Evolutionary conservation across 1,140 invertebrate genomes (phyloP).

Genomic region (Brachionus calyciflorus): DNA sequence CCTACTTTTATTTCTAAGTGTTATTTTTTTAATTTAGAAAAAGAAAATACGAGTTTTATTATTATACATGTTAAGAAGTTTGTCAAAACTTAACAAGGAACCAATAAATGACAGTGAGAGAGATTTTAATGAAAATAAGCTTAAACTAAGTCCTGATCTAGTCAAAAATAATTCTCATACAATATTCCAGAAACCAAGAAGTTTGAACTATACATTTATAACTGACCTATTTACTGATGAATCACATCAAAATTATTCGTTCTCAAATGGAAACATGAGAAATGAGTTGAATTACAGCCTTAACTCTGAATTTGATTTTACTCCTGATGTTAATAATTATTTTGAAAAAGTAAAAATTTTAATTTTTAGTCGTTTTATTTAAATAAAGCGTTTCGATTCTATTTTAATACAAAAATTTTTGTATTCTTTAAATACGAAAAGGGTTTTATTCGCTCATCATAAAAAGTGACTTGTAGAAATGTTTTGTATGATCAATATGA

Average conservation of each 20-base stretch:
- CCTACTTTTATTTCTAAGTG: too few species aligned
- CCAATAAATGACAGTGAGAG: neutral
- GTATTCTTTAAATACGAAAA: too few species aligned
- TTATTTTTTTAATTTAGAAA: neutral
- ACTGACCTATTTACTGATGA: conserved; percentile 31
- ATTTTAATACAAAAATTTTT: too few species aligned
- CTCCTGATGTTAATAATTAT: neutral
- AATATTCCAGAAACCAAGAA: neutral
- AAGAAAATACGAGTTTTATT: conserved; percentile 25
- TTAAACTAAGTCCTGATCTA: neutral
- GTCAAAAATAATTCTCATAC: neutral
- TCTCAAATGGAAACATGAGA: neutral
- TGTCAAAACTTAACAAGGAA: neutral
- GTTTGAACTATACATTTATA: conserved; percentile 22
- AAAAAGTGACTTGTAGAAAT: too few species aligned
- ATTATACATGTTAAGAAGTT: neutral
- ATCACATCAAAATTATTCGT: neutral
- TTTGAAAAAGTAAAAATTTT: conserved; percentile 15
- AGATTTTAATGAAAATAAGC: conserved; percentile 12
- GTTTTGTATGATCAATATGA: too few species aligned
- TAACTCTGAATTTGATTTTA: neutral
- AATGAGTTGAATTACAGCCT: conserved; percentile 1
- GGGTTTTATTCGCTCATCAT: too few species aligned
- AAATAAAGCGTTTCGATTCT: too few species aligned
- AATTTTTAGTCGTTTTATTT: neutral